These are phyloP conservation scores for Cherax destructor DNA, from an alignment of 1,140 invertebrate species.

Conservation along the genomic window DNA sequence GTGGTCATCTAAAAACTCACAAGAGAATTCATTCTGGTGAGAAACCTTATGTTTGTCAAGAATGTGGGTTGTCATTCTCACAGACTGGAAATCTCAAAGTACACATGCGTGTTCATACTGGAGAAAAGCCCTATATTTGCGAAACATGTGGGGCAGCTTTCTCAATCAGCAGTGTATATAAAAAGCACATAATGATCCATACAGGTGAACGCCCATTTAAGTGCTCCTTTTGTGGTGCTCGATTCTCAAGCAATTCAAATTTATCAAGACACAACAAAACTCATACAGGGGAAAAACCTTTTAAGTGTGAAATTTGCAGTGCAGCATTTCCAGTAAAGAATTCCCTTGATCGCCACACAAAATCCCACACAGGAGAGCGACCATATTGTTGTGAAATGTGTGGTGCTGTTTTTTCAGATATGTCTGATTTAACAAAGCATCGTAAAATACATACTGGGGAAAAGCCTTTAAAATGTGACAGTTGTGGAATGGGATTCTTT, in stretches of 20 bases:
- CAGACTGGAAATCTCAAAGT: conserved; percentile 38
- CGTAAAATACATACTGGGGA: conserved; percentile 35
- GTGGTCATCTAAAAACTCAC: conserved; percentile 24
- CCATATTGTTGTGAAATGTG: conserved; percentile 38
- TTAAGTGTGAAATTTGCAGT: conserved; percentile 20
- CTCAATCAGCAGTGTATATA: conserved; percentile 40
- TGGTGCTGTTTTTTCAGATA: conserved; percentile 28
- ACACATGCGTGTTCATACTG: conserved; percentile 29
- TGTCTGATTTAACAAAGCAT: conserved; percentile 31
- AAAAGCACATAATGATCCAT: conserved; percentile 31
- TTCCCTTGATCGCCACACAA: conserved; percentile 24
- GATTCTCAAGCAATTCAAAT: conserved; percentile 40
- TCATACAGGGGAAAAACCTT: conserved; percentile 43
- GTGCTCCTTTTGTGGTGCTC: conserved; percentile 22
- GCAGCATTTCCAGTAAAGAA: conserved; percentile 10
- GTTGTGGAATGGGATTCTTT: conserved; percentile 43
- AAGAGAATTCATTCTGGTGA: conserved; percentile 38
- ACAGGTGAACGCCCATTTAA: conserved; percentile 36
- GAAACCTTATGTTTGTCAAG: conserved; percentile 34
- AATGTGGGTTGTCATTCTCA: conserved; percentile 37
- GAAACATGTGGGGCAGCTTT: conserved; percentile 32
- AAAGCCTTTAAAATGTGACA: conserved; percentile 27
- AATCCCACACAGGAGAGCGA: conserved; percentile 18
- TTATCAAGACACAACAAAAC: conserved; percentile 36
- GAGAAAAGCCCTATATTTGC: conserved; percentile 31